Evolutionary conservation across 2,113 vertebrate species (phyloP).

Genomic region (Felis chaus): DNA sequence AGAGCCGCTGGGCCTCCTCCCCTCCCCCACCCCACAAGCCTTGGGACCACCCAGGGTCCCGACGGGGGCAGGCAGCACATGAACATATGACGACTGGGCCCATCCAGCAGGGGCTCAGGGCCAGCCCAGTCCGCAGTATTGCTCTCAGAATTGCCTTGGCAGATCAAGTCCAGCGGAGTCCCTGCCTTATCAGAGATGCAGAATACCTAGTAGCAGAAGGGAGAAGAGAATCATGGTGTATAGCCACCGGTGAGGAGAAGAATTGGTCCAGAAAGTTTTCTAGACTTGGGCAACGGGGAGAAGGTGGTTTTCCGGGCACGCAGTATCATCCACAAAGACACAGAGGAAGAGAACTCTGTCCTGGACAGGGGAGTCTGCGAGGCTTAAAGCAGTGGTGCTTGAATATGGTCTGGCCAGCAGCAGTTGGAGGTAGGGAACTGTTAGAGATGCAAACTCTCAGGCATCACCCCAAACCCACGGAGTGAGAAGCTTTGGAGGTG

Average conservation of each 20-base stretch:
- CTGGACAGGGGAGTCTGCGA: not conserved
- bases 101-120: not conserved
- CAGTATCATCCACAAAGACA: not conserved
- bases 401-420: not conserved
- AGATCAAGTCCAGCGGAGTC: constrained; percentile 23
- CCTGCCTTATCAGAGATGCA: not conserved
- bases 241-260: not conserved
- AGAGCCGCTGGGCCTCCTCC: not conserved
- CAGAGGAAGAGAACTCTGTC: not conserved
- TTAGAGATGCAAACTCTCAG: not conserved
- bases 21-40: not conserved
- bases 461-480: not conserved
- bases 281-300: not conserved
- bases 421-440: not conserved
- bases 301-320: not conserved
- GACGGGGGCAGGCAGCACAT: not conserved
- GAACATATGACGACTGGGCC: not conserved
- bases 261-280: constrained; percentile 1
- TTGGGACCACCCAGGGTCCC: constrained; percentile 63
- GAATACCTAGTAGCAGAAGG: not conserved
- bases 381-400: not conserved
- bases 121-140: not conserved
- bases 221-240: not conserved
- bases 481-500: not conserved
- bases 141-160: constrained; percentile 18